These are phyloP conservation scores for Rotaria socialis DNA, from an alignment of 2,888 invertebrate genomes.

Conservation along the genomic window DNA sequence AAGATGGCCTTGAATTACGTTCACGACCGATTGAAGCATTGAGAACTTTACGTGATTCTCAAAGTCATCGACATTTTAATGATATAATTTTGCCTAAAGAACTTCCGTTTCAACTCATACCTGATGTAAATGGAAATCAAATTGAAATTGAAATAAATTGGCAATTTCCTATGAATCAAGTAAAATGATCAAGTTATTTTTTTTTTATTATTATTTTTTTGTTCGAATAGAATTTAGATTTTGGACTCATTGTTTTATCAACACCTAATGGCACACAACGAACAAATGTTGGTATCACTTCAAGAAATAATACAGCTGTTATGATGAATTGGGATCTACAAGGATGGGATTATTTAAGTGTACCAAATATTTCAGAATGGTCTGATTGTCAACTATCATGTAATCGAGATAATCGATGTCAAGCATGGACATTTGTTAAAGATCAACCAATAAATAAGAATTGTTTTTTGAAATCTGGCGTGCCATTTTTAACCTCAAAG, in stretches of 20 bases:
- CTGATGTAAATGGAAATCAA: background rate
- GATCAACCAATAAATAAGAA: constrained; percentile 1
- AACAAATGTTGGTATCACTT: background rate
- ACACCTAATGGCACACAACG: background rate
- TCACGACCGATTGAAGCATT: constrained; percentile 14
- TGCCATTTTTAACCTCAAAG: background rate
- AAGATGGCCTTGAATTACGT: background rate
- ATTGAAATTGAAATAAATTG: constrained; percentile 4
- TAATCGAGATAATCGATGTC: background rate
- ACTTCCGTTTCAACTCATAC: background rate
- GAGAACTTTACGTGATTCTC: background rate
- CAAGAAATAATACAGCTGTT: constrained; percentile 9
- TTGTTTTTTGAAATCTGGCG: constrained; percentile 17
- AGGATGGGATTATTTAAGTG: constrained; percentile 30
- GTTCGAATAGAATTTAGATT: constrained; percentile 7
- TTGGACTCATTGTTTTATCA: constrained; percentile 14
- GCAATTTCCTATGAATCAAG: constrained; percentile 30
- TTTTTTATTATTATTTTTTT: background rate
- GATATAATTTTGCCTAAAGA: background rate
- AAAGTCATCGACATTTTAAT: background rate
- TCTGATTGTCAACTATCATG: background rate
- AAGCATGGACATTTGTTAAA: constrained; percentile 25
- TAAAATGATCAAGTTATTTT: background rate
- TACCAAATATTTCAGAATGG: background rate
- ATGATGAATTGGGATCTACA: constrained; percentile 23